Percentiles rank a stretch among this genome's conserved stretches.
Evolutionary conservation across 2,888 invertebrate genomes (phyloP).

Genomic region (Hirtodrosophila duncani): DNA sequence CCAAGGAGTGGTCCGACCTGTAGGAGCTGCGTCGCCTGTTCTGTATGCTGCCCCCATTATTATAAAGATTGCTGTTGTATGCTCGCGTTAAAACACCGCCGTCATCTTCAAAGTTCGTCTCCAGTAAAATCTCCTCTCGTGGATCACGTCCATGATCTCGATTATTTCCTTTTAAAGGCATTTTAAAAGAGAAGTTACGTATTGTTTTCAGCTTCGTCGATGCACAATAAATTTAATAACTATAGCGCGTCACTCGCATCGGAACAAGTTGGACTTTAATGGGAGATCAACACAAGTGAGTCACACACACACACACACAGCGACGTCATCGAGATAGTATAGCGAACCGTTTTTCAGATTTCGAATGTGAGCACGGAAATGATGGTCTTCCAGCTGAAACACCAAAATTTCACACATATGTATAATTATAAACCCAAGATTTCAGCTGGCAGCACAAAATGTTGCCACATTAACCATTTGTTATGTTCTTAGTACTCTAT

Average conservation of each 20-base stretch:
- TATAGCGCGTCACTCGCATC: no score
- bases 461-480: no score
- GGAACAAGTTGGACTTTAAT: background rate
- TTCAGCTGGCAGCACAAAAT: no score
- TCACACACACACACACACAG: constrained; percentile 9
- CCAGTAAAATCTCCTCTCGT: constrained; percentile 78
- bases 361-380: constrained; percentile 1
- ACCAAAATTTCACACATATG: background rate
- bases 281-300: background rate
- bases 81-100: constrained; percentile 77
- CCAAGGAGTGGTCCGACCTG: constrained; percentile 77
- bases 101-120: constrained; percentile 79
- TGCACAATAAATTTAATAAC: background rate
- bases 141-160: constrained; percentile 77
- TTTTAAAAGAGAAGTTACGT: constrained; percentile 29
- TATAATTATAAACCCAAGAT: no score
- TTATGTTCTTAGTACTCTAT: no score
- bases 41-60: constrained; percentile 46
- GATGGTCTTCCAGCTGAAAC: constrained; percentile 13
- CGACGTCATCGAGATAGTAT: constrained; percentile 14
- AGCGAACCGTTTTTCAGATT: constrained; percentile 8
- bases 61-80: constrained; percentile 75
- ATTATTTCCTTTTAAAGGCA: constrained; percentile 61
- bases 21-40: constrained; percentile 72
- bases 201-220: constrained; percentile 4